A percentile compares a stretch with the other conserved stretches of the same genome.
These are phyloP conservation scores for Cyprinodon variegatus DNA, from an alignment of 2,113 vertebrate species.

Conservation along the genomic window DNA sequence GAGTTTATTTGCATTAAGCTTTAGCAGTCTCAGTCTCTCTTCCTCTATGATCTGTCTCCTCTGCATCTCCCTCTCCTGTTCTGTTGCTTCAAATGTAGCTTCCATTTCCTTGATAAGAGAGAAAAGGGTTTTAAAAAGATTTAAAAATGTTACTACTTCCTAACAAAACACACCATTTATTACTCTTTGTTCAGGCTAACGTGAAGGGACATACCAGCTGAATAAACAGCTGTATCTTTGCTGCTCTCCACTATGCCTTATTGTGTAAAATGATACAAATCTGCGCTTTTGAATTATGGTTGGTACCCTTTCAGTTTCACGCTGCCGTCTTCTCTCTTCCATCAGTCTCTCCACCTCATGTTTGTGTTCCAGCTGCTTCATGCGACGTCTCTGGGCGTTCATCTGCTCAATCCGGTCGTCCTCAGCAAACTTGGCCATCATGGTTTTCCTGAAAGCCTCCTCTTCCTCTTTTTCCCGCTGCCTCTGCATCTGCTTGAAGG, in stretches of 20 bases:
- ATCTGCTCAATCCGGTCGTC: constrained; percentile 83
- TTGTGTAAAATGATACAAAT: background rate
- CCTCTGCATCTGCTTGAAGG: constrained; percentile 80
- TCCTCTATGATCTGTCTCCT: constrained; percentile 88
- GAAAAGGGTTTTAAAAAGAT: constrained; percentile 5
- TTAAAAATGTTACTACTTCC: background rate
- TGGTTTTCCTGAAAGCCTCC: constrained; percentile 78
- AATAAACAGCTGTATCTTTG: too few species aligned
- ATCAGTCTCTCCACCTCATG: constrained; percentile 83
- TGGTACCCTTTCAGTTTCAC: constrained; percentile 81
- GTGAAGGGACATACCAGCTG: background rate
- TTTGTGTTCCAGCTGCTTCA: constrained; percentile 88
- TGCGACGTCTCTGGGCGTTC: constrained; percentile 87
- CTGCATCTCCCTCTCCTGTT: constrained; percentile 79
- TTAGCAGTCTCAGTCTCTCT: constrained; percentile 81
- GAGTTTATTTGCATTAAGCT: constrained; percentile 79
- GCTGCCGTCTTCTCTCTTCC: constrained; percentile 81
- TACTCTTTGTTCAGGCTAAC: background rate
- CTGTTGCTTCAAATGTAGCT: constrained; percentile 80
- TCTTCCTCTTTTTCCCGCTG: constrained; percentile 86
- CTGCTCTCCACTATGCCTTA: background rate
- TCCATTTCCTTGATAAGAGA: constrained; percentile 80
- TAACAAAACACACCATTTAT: background rate
- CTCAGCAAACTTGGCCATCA: constrained; percentile 85
- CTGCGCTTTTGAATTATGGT: background rate